Evolutionary conservation across 2,797 vertebrate species (phyloP), one percentile per base, ranked within the genome.

Genomic region (Pseudomugil gertrudae): DNA sequence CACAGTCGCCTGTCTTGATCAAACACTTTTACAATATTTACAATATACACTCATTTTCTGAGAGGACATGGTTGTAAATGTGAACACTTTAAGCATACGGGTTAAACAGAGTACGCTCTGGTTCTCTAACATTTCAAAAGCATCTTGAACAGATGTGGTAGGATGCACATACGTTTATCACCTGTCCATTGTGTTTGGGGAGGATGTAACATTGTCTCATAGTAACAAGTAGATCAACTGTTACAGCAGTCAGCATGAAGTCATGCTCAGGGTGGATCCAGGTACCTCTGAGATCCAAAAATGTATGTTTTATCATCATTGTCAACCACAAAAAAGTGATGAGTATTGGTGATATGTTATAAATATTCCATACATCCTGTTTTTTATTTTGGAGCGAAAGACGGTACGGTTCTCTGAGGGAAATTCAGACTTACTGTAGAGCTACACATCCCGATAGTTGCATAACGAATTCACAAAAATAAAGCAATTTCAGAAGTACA

Each of bases 381-480:
- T 90, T 90, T 92, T 85, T 82, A 69, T 72, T 85, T 79, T 83
- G 72, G 66, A 56, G 57, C 71, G 78, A 55, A 84, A 86, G 81
- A 57, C 43, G 59, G 64, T 70, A 58, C 61, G 50, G 36, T 66
- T 78, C 83, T 66, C 84, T 77, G 79, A 76, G 83, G 56, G 61
- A 74, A 80, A 73, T 4, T 26, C 76, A 82, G 74, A 86, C 81
- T 76, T 29, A 7, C 52, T 83, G 63, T 43, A 62, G 35, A 69
- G 69, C 77, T 78, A 75, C 76, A 83, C 61, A 74, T 63, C 69
- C 67, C 64, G 79, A 83, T 63, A 81, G 74, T 60, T 81, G 76
- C 67, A 55, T 76, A 69, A 80, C 81, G 78, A 66, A 82, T 80
- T 48, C 74, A 52, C 51, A 69, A 86, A 83, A 58, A 52, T 63